phyloP scores from a whole-genome alignment of 2,113 vertebrate species.

The Gila orcuttii region DNA sequence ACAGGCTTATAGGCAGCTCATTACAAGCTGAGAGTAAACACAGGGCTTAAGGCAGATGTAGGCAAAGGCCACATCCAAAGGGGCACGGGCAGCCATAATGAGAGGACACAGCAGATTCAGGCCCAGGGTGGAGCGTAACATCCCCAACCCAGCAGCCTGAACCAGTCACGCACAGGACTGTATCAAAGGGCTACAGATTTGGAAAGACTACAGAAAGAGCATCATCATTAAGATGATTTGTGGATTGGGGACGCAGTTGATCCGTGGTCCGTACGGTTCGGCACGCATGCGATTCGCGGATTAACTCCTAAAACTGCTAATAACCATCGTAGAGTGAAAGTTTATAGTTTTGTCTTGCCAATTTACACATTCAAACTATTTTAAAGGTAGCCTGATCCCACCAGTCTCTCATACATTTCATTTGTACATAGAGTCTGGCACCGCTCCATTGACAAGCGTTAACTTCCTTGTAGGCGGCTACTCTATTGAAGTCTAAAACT shows the following conservation, averaged over 20 bases:
- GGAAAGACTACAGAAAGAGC: slow-evolving; percentile 3
- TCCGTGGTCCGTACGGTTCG: too few species aligned
- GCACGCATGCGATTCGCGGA: too few species aligned
- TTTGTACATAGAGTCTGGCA: too few species aligned
- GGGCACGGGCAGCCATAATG: slow-evolving; percentile 51
- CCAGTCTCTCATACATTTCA: too few species aligned
- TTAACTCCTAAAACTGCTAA: too few species aligned
- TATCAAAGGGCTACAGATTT: slow-evolving; percentile 18
- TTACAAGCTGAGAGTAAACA: slow-evolving; percentile 57
- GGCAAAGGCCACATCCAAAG: slow-evolving; percentile 51
- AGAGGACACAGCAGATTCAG: slow-evolving; percentile 50
- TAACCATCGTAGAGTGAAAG: too few species aligned
- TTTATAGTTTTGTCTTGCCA: too few species aligned
- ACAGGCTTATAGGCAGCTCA: slow-evolving; percentile 43
- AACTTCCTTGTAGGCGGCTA: too few species aligned
- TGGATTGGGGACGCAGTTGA: background rate
- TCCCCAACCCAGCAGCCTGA: slow-evolving; percentile 38
- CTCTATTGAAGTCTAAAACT: too few species aligned
- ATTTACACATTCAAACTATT: too few species aligned
- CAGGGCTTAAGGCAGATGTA: slow-evolving; percentile 45
- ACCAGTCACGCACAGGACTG: slow-evolving; percentile 43
- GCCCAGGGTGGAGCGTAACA: slow-evolving; percentile 47
- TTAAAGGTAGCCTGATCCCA: too few species aligned
- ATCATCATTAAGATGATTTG: slow-evolving; percentile 35
- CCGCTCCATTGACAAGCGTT: too few species aligned